Percentiles rank a stretch among this genome's conserved stretches.
phyloP scores from a whole-genome alignment of 1,140 invertebrate species.

The Trichonephila inaurata region DNA sequence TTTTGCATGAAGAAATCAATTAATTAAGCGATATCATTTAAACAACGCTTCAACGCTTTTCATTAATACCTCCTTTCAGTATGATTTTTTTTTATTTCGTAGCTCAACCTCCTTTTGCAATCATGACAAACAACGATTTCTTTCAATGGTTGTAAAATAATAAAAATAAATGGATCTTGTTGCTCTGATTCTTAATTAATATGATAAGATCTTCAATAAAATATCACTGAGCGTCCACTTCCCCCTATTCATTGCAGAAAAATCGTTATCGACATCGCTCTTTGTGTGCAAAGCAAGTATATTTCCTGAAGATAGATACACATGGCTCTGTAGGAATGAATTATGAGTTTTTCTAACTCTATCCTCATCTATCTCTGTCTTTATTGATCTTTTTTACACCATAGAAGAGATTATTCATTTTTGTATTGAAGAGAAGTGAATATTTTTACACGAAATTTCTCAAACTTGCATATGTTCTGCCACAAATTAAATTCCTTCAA shows the following conservation, averaged over 20 bases:
- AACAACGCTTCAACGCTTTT: too few species aligned
- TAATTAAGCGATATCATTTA: too few species aligned
- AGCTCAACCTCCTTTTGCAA: not conserved
- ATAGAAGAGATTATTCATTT: not conserved
- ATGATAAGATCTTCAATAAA: not conserved
- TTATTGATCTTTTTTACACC: constrained; percentile 13
- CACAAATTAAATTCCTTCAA: not conserved
- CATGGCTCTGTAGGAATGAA: constrained; percentile 9
- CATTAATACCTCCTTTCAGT: too few species aligned
- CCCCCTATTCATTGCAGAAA: not conserved
- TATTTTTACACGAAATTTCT: not conserved
- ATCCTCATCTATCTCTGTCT: not conserved
- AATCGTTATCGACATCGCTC: not conserved
- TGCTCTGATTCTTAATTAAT: not conserved
- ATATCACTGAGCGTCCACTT: not conserved
- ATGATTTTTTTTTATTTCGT: too few species aligned
- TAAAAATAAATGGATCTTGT: not conserved
- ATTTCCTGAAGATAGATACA: constrained; percentile 29
- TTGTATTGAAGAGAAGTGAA: not conserved
- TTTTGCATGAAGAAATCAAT: too few species aligned
- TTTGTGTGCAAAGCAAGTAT: not conserved
- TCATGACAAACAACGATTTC: not conserved
- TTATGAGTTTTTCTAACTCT: constrained; percentile 16
- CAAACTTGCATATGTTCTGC: not conserved
- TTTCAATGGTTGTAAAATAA: not conserved